Evolutionary conservation across 2,888 invertebrate species (phyloP), one percentile per base, ranked within the genome.

Genomic region (Meteorus colon): DNA sequence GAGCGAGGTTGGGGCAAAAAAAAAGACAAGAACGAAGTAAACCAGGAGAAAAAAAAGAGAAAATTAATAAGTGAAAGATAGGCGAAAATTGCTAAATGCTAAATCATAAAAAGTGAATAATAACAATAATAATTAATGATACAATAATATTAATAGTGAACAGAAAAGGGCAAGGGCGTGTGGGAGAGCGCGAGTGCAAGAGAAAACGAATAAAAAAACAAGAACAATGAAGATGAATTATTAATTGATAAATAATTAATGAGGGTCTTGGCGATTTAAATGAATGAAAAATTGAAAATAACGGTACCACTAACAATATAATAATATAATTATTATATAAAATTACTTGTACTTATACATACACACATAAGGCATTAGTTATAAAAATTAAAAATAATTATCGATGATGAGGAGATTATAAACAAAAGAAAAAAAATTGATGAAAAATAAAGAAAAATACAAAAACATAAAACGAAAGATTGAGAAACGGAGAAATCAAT

Each of bases 251-350:
- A 71, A 72, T 37, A 74, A 79, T 67, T 73, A 66, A 74, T 70
- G 55, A 71, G 34, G 48, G 48, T 55, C 14, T 27, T 27, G 16
- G 27, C 41, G 37, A 48, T 59, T 59, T 14, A 66, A 70, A 74
- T 48, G 34, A 51, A 74, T 62, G 73, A 63, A 19, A 60, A 74
- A 76, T 69, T 59, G 19, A 68, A 12, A 71, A 75, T 67, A 70
- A 71, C 60, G 41, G 55, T 66, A 51, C 51, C 31, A 31, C 31
- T 66, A 55, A 76, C 74, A 63, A 81, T 75, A 77, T 80, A 77
- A 80, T 78, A 77, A 81, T 80, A 76, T 70, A 79, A 79, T 79
- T 81, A 79, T 80, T 80, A 79, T 79, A 81, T 76, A 80, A 74
- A 79, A 75, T 68, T 76, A 80, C 66, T 78, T 55, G n/a, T 77